phyloP scores from a whole-genome alignment of 2,113 vertebrate genomes.

The Campylomormyrus numenius region DNA sequence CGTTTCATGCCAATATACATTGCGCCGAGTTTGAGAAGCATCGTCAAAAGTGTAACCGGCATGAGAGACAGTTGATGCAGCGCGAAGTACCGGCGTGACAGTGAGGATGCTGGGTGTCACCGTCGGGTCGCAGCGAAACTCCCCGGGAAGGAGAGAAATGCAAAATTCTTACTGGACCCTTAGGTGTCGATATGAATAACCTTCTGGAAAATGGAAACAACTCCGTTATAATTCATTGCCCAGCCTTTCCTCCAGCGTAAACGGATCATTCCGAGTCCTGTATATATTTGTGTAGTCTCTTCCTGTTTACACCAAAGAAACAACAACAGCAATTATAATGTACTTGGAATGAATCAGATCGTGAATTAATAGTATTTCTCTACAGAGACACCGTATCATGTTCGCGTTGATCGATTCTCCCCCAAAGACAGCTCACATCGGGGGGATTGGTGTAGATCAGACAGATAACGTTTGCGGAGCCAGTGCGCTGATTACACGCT shows the following conservation, averaged over 20 bases:
- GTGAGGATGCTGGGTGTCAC: not conserved
- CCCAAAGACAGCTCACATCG: not conserved
- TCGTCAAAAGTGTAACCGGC: not conserved
- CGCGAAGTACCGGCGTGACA: not conserved
- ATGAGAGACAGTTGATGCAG: not conserved
- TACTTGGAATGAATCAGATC: constrained; percentile 44
- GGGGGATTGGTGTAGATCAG: not conserved
- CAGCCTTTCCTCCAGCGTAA: not conserved
- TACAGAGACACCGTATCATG: constrained; percentile 1
- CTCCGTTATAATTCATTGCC: not conserved
- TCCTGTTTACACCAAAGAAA: not conserved
- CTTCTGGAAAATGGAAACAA: not conserved
- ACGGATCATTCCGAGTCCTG: not conserved
- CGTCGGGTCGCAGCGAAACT: not conserved
- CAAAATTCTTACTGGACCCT: not conserved
- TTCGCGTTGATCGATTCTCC: not conserved
- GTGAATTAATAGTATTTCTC: constrained; percentile 32
- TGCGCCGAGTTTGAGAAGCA: not conserved
- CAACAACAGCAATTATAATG: constrained; percentile 24
- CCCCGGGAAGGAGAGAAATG: not conserved
- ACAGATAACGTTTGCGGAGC: not conserved
- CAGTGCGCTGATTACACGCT: constrained; percentile 19
- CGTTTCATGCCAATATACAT: not conserved
- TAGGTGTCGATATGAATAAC: not conserved
- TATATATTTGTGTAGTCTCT: not conserved